Evolutionary conservation across 2,113 vertebrate genomes (phyloP).

Genomic region (Delphinapterus leucas): DNA sequence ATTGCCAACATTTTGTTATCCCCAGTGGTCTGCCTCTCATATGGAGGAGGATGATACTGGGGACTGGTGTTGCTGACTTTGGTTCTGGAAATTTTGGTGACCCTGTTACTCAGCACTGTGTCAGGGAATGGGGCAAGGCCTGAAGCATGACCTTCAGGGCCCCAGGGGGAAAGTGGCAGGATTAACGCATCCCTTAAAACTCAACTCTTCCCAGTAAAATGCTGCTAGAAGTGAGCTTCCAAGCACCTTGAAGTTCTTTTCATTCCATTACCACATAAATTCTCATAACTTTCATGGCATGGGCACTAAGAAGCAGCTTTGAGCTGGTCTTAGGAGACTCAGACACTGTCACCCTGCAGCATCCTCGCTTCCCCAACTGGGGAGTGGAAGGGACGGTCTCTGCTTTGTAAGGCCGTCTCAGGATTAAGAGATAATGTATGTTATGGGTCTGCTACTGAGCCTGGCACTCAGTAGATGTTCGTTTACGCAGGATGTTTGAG

Average conservation of each 20-base stretch:
- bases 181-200: not conserved
- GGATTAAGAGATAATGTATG: not conserved
- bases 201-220: not conserved
- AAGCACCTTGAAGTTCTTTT: not conserved
- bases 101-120: not conserved
- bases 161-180: not conserved
- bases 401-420: not conserved
- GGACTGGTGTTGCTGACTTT: not conserved
- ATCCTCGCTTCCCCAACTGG: not conserved
- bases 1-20: not conserved
- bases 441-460: not conserved
- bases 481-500: not conserved
- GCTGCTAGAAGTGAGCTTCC: not conserved
- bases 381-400: not conserved
- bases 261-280: not conserved
- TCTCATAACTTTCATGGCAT: not conserved
- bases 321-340: not conserved
- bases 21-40: not conserved
- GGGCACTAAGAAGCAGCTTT: not conserved
- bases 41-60: not conserved
- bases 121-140: not conserved
- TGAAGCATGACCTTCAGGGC: not conserved
- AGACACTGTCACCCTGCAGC: not conserved
- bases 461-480: not conserved
- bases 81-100: not conserved